Conservation (phyloP, 2,113 vertebrate species). For the Aegithalos caudatus region DNA sequence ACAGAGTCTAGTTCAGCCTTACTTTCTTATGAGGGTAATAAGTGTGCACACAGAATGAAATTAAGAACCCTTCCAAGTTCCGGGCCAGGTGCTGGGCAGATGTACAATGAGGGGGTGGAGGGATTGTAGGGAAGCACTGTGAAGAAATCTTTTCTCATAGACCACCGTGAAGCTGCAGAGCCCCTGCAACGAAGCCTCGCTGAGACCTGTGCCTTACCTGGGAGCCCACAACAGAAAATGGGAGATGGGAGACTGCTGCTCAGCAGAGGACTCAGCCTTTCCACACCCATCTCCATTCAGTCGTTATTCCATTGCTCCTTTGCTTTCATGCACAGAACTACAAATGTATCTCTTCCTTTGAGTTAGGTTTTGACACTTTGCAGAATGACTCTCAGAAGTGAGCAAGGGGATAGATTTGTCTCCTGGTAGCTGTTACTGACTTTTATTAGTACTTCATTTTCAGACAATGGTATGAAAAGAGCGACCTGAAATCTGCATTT, state of each 20-base stretch:
- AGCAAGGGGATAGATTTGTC: background rate
- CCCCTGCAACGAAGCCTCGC: fast-evolving
- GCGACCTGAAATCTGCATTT: background rate
- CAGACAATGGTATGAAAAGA: background rate
- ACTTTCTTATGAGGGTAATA: slow-evolving; percentile 44
- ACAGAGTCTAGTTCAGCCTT: background rate
- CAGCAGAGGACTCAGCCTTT: background rate
- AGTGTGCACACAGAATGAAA: slow-evolving; percentile 35
- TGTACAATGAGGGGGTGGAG: background rate
- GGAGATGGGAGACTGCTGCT: background rate
- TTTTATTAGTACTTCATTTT: background rate
- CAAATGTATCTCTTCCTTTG: background rate
- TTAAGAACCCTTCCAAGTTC: slow-evolving; percentile 56
- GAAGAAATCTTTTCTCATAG: background rate
- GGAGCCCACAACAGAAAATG: background rate
- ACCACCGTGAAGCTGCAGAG: background rate
- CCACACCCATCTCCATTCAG: background rate
- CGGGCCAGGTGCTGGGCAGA: slow-evolving; percentile 63
- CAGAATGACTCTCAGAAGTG: background rate
- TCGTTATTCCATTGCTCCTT: background rate
- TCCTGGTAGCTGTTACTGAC: background rate
- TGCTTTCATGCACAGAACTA: background rate
- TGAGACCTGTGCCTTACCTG: background rate
- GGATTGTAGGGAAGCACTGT: background rate
- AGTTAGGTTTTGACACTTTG: background rate